Base-by-base conservation (phyloP, 2,113 vertebrate species). In the Peromyscus californicus region DNA sequence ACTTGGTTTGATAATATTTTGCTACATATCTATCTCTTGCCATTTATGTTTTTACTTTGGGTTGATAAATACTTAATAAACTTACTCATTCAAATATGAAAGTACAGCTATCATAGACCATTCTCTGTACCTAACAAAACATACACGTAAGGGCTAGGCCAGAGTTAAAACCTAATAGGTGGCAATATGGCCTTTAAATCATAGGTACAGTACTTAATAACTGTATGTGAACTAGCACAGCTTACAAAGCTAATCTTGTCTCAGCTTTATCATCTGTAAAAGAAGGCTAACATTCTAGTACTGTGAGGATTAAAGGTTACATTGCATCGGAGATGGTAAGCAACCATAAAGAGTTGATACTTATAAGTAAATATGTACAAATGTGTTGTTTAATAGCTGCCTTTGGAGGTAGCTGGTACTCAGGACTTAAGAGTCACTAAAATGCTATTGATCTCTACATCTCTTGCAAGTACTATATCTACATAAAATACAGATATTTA, bases 201-300 rank as follows among this genome's bases (percentile, higher is more conserved):
- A 70, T 3, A 88, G 45, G 45, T 90, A 31, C 89, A 48, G n/a
- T n/a, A 79, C 24, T 83, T 96, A 76, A 84, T 33, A 33, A 89
- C 7, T 82, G 16, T 31, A 7, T 85, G 12, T 61, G 91, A 91
- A 67, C 61, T 61, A 63, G 0, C 5, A 51, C 33, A 33, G 84
- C 10, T 90, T 85, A 84, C 16, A 97, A 92, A 42, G 26, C 57
- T 65, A 89, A 51, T 45, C 94, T 69, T 88, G 48, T 31, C 75
- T 96, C 15, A 67, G 42, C 72, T 75, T 92, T 85, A 39, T 61
- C 59, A 70, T 65, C 5, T 92, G 1, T 67, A 89, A 79, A 67
- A 63, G 8, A 31, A 80, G 36, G 26, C 51, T 63, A 89, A 90
- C 51, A 76, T 3, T 12, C 11, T n/a, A 70, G n/a, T 74, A 16